Evolutionary conservation across 2,797 vertebrate species (phyloP).

Genomic region (Chelidonichthys spinosus): DNA sequence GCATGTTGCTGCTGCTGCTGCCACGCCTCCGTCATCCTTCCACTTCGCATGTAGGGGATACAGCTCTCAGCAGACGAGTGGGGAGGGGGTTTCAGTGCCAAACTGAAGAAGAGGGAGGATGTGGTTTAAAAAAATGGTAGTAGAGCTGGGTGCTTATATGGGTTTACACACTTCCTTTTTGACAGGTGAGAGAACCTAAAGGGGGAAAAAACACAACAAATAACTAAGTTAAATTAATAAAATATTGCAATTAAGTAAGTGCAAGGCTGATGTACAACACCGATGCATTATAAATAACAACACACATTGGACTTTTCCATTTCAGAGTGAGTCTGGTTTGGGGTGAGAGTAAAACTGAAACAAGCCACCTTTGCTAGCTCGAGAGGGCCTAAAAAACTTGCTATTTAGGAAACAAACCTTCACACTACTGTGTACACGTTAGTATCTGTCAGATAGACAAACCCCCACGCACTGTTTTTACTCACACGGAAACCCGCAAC

Average conservation of each 20-base stretch:
- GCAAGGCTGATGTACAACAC: not conserved
- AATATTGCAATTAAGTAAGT: not conserved
- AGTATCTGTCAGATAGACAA: not conserved
- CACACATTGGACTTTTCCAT: no score
- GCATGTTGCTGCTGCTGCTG: constrained; percentile 89
- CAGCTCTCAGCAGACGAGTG: constrained; percentile 45
- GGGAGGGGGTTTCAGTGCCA: constrained; percentile 16
- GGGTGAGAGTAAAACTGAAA: constrained; percentile 1
- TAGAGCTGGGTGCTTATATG: not conserved
- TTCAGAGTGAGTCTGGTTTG: not conserved
- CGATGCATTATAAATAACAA: not conserved
- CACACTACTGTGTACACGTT: fast-evolving
- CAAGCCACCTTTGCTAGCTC: constrained; percentile 7
- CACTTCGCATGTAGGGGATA: constrained; percentile 71
- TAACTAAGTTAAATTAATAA: not conserved
- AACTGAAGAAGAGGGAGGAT: constrained; percentile 27
- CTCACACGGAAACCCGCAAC: not conserved
- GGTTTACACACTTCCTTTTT: constrained; percentile 36
- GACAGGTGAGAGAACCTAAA: constrained; percentile 42
- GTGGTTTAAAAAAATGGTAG: constrained; percentile 21
- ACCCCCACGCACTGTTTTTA: not conserved
- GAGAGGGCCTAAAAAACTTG: not conserved
- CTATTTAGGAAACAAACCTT: not conserved
- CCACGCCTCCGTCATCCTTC: constrained; percentile 89
- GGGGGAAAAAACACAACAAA: not conserved